phyloP scores from a whole-genome alignment of 2,797 vertebrate species.

The Falco rusticolus region DNA sequence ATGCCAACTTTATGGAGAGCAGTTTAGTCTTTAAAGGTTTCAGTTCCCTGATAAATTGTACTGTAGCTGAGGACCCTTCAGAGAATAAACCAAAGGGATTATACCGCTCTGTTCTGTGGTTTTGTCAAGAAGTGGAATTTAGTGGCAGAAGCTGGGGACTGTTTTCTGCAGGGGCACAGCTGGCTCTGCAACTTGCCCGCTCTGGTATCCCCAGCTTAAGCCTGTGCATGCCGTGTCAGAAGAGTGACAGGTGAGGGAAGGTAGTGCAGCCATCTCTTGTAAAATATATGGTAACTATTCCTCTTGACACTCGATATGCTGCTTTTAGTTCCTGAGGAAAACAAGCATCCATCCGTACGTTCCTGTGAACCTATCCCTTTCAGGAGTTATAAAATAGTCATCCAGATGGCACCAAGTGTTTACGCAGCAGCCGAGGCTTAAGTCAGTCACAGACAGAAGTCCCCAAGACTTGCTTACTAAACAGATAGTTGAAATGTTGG shows the following conservation, averaged over 20 bases:
- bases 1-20: neutral
- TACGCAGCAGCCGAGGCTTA: constrained; percentile 74
- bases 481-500: constrained; percentile 78
- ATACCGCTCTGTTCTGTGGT: neutral
- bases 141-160: neutral
- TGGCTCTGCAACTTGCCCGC: constrained; percentile 1
- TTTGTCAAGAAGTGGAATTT: constrained; percentile 8
- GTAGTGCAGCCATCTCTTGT: constrained; percentile 27
- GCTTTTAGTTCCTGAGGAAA: constrained; percentile 70
- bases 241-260: constrained; percentile 74
- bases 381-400: constrained; percentile 74
- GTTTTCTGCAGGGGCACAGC: constrained; percentile 48
- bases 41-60: neutral
- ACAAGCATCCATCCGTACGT: constrained; percentile 27
- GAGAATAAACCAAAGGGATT: neutral
- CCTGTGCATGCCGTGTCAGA: constrained; percentile 50
- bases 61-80: neutral
- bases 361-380: constrained; percentile 63
- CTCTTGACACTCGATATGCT: constrained; percentile 57
- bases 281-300: constrained; percentile 62
- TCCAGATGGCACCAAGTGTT: constrained; percentile 79
- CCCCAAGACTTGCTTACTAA: constrained; percentile 73
- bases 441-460: constrained; percentile 69
- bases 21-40: neutral
- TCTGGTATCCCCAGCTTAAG: constrained; percentile 60